A percentile compares a stretch with the other conserved stretches of the same genome.
Evolutionary conservation across 2,797 vertebrate genomes (phyloP).

Genomic region (Macropus fuliginosus): DNA sequence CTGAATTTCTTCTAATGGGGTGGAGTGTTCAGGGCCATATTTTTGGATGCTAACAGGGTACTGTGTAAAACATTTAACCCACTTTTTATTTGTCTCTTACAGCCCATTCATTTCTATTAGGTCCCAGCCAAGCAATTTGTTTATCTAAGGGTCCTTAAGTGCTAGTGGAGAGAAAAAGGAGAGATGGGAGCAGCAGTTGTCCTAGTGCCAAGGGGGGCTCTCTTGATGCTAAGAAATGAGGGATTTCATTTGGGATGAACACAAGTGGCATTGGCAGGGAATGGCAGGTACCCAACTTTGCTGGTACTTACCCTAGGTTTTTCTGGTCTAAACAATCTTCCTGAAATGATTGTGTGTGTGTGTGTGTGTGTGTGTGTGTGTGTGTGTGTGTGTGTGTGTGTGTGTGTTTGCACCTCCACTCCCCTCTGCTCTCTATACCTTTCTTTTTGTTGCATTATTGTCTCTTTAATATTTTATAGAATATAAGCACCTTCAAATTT

Average conservation of each 20-base stretch:
- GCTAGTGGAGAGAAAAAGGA: constrained; percentile 39
- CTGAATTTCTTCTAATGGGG: constrained; percentile 4
- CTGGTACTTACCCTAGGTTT: constrained; percentile 36
- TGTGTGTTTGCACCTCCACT: background rate
- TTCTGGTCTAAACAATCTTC: constrained; percentile 49
- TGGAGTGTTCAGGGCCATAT: background rate
- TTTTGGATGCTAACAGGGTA: background rate
- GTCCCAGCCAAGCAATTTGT: background rate
- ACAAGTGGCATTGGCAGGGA: background rate
- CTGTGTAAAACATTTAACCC: fast-evolving
- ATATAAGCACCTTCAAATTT: background rate
- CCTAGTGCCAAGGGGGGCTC: background rate
- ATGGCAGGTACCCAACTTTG: constrained; percentile 41
- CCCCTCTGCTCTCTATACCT: constrained; percentile 58
- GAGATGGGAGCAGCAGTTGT: constrained; percentile 5
- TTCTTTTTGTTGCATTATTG: constrained; percentile 63
- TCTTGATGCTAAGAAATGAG: constrained; percentile 40
- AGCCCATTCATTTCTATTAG: background rate
- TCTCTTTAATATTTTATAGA: constrained; percentile 43
- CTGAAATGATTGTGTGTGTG: constrained; percentile 55
- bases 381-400: too few relatives aligned
- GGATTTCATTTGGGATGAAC: background rate
- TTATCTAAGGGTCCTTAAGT: constrained; percentile 29
- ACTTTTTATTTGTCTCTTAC: constrained; percentile 24
- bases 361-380: background rate